Conservation (phyloP, 2,113 vertebrate species). For the human region GRCh38 chr3:169270001-169270500, state of each 20-base stretch:
- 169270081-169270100: background rate
- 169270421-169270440: background rate
- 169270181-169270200: background rate
- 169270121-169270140: background rate
- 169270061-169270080: background rate
- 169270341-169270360: background rate
- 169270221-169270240: background rate
- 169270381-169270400: too few species aligned
- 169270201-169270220: background rate
- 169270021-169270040: background rate
- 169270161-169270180: background rate
- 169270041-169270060: background rate
- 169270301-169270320: background rate
- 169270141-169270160: background rate
- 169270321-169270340: background rate
- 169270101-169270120: background rate
- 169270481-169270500: background rate
- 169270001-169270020: background rate
- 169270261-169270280: background rate
- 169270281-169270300: background rate
- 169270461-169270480: slow-evolving; percentile 1
- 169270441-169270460: background rate
- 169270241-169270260: slow-evolving; percentile 10
- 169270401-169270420: background rate
- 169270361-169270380: background rate